phyloP scores from a whole-genome alignment of 2,888 invertebrate genomes.

The Amblyteles armatorius region DNA sequence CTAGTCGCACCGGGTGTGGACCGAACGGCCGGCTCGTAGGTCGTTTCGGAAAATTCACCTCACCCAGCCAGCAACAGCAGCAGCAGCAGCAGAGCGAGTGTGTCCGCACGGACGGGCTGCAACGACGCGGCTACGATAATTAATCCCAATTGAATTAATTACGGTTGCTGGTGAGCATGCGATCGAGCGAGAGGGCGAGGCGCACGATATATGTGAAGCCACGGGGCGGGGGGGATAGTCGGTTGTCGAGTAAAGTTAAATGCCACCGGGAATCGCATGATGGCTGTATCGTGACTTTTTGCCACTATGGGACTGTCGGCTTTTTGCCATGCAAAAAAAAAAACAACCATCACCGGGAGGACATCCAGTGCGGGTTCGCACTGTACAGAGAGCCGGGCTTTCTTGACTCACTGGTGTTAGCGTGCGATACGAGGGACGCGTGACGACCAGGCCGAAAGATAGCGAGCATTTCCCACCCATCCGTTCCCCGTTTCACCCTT shows the following conservation, averaged over 20 bases:
- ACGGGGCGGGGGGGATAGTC: constrained; percentile 11
- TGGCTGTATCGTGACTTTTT: constrained; percentile 63
- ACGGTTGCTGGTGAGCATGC: constrained; percentile 67
- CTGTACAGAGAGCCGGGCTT: not conserved
- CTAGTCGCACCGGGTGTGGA: constrained; percentile 26
- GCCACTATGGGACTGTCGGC: constrained; percentile 60
- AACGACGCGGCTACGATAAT: constrained; percentile 68
- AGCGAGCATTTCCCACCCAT: constrained; percentile 55
- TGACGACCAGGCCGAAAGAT: constrained; percentile 69
- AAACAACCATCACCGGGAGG: not conserved
- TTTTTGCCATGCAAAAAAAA: constrained; percentile 41
- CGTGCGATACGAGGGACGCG: constrained; percentile 66
- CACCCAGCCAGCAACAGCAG: constrained; percentile 19
- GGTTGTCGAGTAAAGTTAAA: constrained; percentile 57
- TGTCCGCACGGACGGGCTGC: constrained; percentile 57
- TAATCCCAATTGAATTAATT: constrained; percentile 77
- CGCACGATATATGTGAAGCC: constrained; percentile 48
- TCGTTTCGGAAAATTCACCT: constrained; percentile 58
- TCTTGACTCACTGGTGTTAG: constrained; percentile 31
- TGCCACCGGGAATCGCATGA: constrained; percentile 59
- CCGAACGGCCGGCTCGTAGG: constrained; percentile 23
- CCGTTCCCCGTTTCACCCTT: not conserved
- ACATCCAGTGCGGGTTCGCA: not conserved
- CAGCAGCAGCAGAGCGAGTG: constrained; percentile 42
- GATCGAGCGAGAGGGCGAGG: constrained; percentile 46